Base-by-base conservation (phyloP, 2,888 invertebrate genomes). In the Busseola fusca region DNA sequence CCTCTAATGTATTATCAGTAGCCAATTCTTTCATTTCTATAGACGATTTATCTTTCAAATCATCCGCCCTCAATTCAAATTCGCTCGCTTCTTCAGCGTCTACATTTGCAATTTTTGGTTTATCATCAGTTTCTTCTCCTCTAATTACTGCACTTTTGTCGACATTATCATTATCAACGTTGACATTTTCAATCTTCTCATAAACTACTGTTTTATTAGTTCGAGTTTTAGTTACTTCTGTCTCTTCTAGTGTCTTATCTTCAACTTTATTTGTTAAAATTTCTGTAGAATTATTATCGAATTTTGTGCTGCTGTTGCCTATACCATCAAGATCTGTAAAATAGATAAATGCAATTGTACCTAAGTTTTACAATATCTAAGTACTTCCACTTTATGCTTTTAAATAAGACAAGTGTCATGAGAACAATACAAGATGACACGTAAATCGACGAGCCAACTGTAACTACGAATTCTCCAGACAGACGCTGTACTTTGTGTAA, bases 291-390 rank as follows among this genome's bases (percentile, higher is more conserved):
- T 57, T 73, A 62, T 76, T 82, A 52, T 57, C 16, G 25, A 76
- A 18, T 82, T 25, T 76, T 72, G 18, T 75, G 64, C 88, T 91
- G 45, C 83, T 90, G n/a, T 91, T 93, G 0, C 92, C 34, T 5
- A 34, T 7, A 34, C 34, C 93, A 27, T 94, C 93, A 52, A 94
- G 90, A 86, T 94, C 94, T 94, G 90, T 21, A 90, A 91, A 64
- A 66, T 18, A 16, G 6, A 16, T n/a, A 40, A 5, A 27, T 42
- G 25, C 4, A 3, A 6, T n/a, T 52, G n/a, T 30, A 34, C 34
- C 2, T 34, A 42, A 68, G 40, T 30, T 42, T 69, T 16, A 48
- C 1, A 16, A 27, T 25, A 5, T 37, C 9, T 6, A 7, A n/a
- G 30, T 2, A 3, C 14, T 45, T 18, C 34, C 1, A 16, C 6